Evolutionary conservation across 1,140 invertebrate genomes (phyloP).

Genomic region (Mactra quadrangularis): DNA sequence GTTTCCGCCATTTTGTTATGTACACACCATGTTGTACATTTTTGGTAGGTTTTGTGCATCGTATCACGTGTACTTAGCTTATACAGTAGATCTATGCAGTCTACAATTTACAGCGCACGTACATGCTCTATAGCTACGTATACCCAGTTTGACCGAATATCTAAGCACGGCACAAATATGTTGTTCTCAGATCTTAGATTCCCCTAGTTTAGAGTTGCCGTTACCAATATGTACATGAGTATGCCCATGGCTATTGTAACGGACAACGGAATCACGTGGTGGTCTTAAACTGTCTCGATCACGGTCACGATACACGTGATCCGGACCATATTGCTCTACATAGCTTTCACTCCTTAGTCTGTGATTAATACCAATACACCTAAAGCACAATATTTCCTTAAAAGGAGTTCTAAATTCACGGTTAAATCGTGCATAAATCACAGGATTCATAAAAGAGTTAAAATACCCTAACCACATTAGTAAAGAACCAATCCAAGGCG

Average conservation of each 20-base stretch:
- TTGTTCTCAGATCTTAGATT: slow-evolving; percentile 58
- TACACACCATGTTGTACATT: too few species aligned
- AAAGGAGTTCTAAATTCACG: slow-evolving; percentile 85
- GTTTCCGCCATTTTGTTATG: too few species aligned
- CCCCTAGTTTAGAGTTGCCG: slow-evolving; percentile 71
- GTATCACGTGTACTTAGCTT: too few species aligned
- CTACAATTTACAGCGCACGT: too few species aligned
- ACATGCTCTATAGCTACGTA: too few species aligned
- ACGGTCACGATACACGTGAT: slow-evolving; percentile 64
- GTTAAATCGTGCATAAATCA: slow-evolving; percentile 86
- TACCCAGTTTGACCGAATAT: too few species aligned
- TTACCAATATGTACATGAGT: slow-evolving; percentile 79
- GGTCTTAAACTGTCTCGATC: slow-evolving; percentile 76
- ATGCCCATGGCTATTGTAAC: slow-evolving; percentile 81
- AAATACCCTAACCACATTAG: slow-evolving; percentile 85
- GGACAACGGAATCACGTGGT: slow-evolving; percentile 76
- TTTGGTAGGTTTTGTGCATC: too few species aligned
- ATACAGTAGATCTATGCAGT: too few species aligned
- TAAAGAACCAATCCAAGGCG: slow-evolving; percentile 81
- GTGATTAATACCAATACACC: slow-evolving; percentile 83
- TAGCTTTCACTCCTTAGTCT: slow-evolving; percentile 84
- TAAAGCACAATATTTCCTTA: slow-evolving; percentile 85
- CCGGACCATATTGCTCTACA: slow-evolving; percentile 83
- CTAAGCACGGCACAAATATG: too few species aligned
- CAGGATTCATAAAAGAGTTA: slow-evolving; percentile 85